Conservation (phyloP, 2,113 vertebrate species). For the Burhinus bistriatus region DNA sequence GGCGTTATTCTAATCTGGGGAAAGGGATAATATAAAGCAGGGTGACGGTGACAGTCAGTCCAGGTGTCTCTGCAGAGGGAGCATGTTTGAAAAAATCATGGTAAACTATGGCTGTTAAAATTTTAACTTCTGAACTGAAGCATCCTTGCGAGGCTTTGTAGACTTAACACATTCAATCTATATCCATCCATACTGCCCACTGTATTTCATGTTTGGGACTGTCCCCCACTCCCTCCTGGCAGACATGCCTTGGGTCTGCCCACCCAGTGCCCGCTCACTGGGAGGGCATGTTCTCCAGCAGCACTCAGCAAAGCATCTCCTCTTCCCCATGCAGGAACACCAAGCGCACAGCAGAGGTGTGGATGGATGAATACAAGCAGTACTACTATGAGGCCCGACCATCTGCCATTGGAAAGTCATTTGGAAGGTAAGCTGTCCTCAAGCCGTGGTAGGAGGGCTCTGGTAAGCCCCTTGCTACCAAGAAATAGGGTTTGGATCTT, state of each 20-base stretch:
- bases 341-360: conserved; percentile 94
- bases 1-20: neutral
- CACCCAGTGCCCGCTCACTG: accelerated
- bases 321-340: conserved; percentile 83
- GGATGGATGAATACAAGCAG: conserved; percentile 99
- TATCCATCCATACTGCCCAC: neutral
- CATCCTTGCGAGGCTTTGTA: neutral
- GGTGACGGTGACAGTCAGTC: neutral
- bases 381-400: conserved; percentile 96
- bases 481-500: neutral
- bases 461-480: neutral
- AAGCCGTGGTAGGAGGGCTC: neutral
- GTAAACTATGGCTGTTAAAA: neutral
- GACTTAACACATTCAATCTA: neutral
- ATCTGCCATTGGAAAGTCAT: conserved; percentile 91
- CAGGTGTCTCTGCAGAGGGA: neutral
- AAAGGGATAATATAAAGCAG: neutral
- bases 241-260: neutral
- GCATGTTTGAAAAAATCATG: neutral
- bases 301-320: neutral
- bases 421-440: conserved; percentile 84
- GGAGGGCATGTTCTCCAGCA: neutral
- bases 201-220: neutral
- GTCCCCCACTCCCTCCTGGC: neutral
- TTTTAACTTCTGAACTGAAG: neutral